A percentile compares a stretch with the other conserved stretches of the same genome.
Conservation (phyloP, 2,797 vertebrate genomes). For the Argya squamiceps region DNA sequence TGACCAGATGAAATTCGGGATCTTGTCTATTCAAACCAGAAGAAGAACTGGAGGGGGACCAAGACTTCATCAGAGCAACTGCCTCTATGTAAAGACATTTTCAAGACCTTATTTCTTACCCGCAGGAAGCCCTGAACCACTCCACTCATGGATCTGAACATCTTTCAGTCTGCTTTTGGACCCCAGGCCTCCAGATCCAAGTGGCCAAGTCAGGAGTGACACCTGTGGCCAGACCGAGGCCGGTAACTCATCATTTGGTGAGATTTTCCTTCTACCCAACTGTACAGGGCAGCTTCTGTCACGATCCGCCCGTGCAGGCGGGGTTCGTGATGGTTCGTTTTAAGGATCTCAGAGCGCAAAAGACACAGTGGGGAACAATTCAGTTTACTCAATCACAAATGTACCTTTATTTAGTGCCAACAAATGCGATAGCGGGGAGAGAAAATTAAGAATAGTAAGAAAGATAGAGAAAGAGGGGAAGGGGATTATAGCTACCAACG, state of each 20-base stretch:
- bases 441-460: too few species aligned
- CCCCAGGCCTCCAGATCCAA: not conserved
- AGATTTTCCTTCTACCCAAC: not conserved
- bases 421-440: too few species aligned
- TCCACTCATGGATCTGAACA: not conserved
- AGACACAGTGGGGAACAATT: too few species aligned
- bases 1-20: not conserved
- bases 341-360: too few species aligned
- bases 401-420: too few species aligned
- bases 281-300: not conserved
- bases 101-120: not conserved
- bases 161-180: not conserved
- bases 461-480: too few species aligned
- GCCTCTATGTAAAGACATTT: not conserved
- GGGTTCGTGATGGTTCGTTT: too few species aligned
- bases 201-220: not conserved
- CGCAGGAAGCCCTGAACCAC: not conserved
- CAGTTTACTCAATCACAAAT: too few species aligned
- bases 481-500: too few species aligned
- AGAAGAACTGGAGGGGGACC: not conserved
- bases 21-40: not conserved
- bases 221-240: not conserved
- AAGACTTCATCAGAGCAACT: not conserved
- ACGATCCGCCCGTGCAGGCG: too few species aligned
- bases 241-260: accelerated